Evolutionary conservation across 2,888 invertebrate genomes (phyloP).

Genomic region (Acrobeloides nanus): DNA sequence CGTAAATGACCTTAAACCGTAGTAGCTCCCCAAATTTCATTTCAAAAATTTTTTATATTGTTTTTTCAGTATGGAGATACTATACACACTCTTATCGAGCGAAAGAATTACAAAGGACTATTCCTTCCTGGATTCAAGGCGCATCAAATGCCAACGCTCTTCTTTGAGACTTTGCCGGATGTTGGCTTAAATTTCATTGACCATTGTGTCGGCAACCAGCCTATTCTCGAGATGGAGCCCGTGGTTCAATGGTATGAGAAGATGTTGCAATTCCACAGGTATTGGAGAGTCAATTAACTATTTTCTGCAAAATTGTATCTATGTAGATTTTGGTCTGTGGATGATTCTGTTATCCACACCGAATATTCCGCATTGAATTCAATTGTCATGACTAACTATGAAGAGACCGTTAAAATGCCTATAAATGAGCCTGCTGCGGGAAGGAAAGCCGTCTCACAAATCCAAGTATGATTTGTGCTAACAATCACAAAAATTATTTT

Average conservation of each 20-base stretch:
- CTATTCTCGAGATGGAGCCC: conserved; percentile 79
- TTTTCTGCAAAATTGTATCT: not conserved
- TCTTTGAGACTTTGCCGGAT: conserved; percentile 37
- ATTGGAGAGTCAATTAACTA: conserved; percentile 3
- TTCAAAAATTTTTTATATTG: too few relatives aligned
- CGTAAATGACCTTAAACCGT: too few relatives aligned
- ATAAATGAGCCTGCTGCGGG: conserved; percentile 94
- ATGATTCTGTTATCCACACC: conserved; percentile 87
- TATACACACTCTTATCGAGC: conserved; percentile 85
- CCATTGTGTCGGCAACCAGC: conserved; percentile 95
- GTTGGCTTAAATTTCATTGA: conserved; percentile 79
- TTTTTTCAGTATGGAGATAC: conserved; percentile 81
- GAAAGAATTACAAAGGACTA: conserved; percentile 71
- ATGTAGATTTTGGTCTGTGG: conserved; percentile 75
- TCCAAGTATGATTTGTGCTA: conserved; percentile 61
- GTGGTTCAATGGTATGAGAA: conserved; percentile 82
- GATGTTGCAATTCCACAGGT: conserved; percentile 55
- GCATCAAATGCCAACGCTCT: conserved; percentile 27
- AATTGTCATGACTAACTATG: conserved; percentile 91
- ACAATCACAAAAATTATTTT: not conserved
- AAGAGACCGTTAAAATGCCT: conserved; percentile 90
- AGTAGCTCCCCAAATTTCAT: too few relatives aligned
- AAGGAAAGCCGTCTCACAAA: conserved; percentile 78
- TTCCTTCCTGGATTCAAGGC: conserved; percentile 76
- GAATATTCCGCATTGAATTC: conserved; percentile 93